A percentile compares a stretch with the other conserved stretches of the same genome.
Evolutionary conservation across 2,113 vertebrate species (phyloP).

Genomic region (human): GRCh38 chr5:127478001-127478500

Average conservation of each 20-base stretch:
- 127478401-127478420: not conserved
- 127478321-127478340: not conserved
- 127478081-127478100: not conserved
- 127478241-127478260: not conserved
- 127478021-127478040: slow-evolving; percentile 50
- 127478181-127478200: not conserved
- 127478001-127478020: slow-evolving; percentile 31
- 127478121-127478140: not conserved
- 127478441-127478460: not conserved
- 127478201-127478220: not conserved
- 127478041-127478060: slow-evolving; percentile 51
- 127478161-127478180: not conserved
- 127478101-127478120: not conserved
- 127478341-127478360: not conserved
- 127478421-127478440: not conserved
- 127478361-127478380: not conserved
- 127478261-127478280: not conserved
- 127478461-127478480: not conserved
- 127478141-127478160: not conserved
- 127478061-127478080: not conserved
- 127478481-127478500: not conserved
- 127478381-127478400: not conserved
- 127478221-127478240: not conserved
- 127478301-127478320: not conserved
- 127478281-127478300: not conserved